These are phyloP conservation scores for Artibeus jamaicensis DNA, from an alignment of 2,797 vertebrate species.

Conservation along the genomic window DNA sequence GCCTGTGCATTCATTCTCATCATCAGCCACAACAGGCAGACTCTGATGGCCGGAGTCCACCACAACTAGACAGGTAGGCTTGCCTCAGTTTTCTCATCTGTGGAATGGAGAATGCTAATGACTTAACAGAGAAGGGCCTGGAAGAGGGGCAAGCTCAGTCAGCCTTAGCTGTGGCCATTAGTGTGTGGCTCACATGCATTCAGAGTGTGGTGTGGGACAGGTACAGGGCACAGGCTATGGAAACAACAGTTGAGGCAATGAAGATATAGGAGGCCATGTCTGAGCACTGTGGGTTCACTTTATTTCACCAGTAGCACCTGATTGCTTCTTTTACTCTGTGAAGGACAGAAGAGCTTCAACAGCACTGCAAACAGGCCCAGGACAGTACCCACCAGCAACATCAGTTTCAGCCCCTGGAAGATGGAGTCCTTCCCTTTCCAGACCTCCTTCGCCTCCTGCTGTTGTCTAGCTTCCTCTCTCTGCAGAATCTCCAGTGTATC, in stretches of 20 bases:
- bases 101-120: neutral
- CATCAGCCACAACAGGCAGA: too few relatives aligned
- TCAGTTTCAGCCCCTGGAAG: neutral
- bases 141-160: accelerated
- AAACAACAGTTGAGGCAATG: accelerated
- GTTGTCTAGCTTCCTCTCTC: accelerated
- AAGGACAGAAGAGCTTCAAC: conserved; percentile 32
- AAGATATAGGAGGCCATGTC: too few relatives aligned
- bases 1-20: too few relatives aligned
- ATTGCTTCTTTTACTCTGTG: neutral
- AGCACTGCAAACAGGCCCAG: conserved; percentile 23
- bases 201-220: too few relatives aligned
- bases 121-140: neutral
- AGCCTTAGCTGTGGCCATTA: accelerated
- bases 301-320: conserved; percentile 58
- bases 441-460: accelerated
- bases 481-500: accelerated
- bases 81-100: neutral
- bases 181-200: neutral
- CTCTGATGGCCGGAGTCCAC: too few relatives aligned
- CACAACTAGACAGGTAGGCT: neutral
- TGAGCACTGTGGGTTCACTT: neutral
- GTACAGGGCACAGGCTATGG: too few relatives aligned
- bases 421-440: accelerated
- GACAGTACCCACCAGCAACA: neutral